Evolutionary conservation across 2,797 vertebrate genomes (phyloP).

Genomic region (Gouania willdenowi): DNA sequence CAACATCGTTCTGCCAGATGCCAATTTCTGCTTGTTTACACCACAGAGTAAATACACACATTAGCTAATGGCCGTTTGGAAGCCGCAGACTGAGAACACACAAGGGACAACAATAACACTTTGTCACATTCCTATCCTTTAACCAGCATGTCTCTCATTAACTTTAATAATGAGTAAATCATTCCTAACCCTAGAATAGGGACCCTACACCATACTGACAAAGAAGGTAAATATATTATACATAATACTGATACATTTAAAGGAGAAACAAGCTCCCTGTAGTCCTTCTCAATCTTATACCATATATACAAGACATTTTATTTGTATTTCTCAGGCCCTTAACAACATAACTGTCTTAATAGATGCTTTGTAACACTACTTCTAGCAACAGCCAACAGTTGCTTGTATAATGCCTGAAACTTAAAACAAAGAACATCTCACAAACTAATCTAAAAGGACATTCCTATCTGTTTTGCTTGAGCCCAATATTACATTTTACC

Average conservation of each 20-base stretch:
- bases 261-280: background rate
- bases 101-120: no score
- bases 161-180: conserved; percentile 12
- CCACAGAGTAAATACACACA: conserved; percentile 30
- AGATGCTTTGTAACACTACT: conserved; percentile 30
- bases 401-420: conserved; percentile 34
- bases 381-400: conserved; percentile 38
- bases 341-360: conserved; percentile 29
- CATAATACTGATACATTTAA: background rate
- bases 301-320: conserved; percentile 29
- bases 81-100: conserved; percentile 39
- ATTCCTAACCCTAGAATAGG: background rate
- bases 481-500: conserved; percentile 74
- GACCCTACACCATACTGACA: background rate
- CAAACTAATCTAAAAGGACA: conserved; percentile 63
- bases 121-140: conserved; percentile 14
- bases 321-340: conserved; percentile 18
- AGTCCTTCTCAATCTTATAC: conserved; percentile 13
- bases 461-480: conserved; percentile 53
- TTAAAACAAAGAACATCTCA: conserved; percentile 48
- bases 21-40: conserved; percentile 61
- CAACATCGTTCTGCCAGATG: conserved; percentile 66
- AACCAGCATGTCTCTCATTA: conserved; percentile 23
- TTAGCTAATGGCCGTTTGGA: conserved; percentile 35
- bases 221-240: no score